phyloP scores from a whole-genome alignment of 2,888 invertebrate species.

The Acanthosepion pharaonis region DNA sequence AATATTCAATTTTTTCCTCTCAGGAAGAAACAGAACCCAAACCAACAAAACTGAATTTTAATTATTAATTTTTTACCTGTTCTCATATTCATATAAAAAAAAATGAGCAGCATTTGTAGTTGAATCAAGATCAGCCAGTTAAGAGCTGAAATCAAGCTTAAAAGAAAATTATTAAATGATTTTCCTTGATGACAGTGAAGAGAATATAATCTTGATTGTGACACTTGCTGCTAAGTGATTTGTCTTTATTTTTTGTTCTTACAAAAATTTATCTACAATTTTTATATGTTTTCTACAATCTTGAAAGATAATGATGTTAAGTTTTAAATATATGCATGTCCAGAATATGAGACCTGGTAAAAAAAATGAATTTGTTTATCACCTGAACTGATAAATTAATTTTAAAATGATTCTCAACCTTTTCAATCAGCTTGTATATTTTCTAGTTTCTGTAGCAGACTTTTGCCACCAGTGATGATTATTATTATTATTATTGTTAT shows the following conservation, averaged over 20 bases:
- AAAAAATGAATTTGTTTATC: neutral
- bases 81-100: neutral
- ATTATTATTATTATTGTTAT: neutral
- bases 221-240: neutral
- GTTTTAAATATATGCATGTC: constrained; percentile 6
- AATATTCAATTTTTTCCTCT: neutral
- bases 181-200: neutral
- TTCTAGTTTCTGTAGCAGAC: constrained; percentile 8
- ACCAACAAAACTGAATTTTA: neutral
- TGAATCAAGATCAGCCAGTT: neutral
- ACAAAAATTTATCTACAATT: neutral
- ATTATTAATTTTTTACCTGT: neutral
- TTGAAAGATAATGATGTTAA: neutral
- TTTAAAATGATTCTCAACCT: neutral
- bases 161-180: neutral
- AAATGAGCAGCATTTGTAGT: neutral
- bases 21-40: neutral
- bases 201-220: neutral
- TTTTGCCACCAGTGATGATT: neutral
- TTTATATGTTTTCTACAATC: constrained; percentile 33
- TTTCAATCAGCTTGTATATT: constrained; percentile 12
- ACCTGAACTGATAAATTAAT: neutral
- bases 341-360: constrained; percentile 33
- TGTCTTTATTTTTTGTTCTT: neutral
- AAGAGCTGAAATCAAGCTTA: neutral